Percentiles rank a stretch among this genome's conserved stretches.
Conservation (phyloP, 1,140 invertebrate species). For the Camponotus floridanus region DNA sequence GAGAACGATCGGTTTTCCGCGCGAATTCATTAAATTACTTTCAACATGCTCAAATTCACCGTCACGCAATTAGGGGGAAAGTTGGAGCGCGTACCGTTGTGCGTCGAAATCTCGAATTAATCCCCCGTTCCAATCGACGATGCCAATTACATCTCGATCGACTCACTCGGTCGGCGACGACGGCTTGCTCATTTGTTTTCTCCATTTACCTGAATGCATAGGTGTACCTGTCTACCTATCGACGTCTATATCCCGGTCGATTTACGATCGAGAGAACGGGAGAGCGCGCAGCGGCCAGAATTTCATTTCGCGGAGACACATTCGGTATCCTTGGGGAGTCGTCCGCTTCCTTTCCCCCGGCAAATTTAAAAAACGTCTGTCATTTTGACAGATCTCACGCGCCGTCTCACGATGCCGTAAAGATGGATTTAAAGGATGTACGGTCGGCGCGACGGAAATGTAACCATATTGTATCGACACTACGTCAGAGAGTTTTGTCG, state of each 20-base stretch:
- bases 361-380: conserved; percentile 64
- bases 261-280: conserved; percentile 47
- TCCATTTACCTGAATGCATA: conserved; percentile 51
- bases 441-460: conserved; percentile 10
- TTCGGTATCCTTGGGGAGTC: conserved; percentile 64
- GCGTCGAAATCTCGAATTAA: conserved; percentile 29
- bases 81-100: neutral
- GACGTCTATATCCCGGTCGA: conserved; percentile 46
- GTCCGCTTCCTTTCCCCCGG: conserved; percentile 10
- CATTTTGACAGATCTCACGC: conserved; percentile 67
- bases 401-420: conserved; percentile 46
- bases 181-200: conserved; percentile 22
- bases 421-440: conserved; percentile 63
- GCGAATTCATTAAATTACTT: conserved; percentile 41
- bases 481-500: conserved; percentile 23
- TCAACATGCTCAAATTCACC: conserved; percentile 13
- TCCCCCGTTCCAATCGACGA: neutral
- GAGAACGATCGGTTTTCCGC: neutral
- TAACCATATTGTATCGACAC: conserved; percentile 60
- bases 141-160: conserved; percentile 59
- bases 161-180: neutral
- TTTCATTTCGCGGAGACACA: conserved; percentile 69
- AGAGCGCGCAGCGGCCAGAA: conserved; percentile 51
- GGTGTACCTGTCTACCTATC: conserved; percentile 1
- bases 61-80: conserved; percentile 28